Evolutionary conservation across 2,888 invertebrate genomes (phyloP), one percentile per base, ranked within the genome.

Genomic region (Meteorus colon): DNA sequence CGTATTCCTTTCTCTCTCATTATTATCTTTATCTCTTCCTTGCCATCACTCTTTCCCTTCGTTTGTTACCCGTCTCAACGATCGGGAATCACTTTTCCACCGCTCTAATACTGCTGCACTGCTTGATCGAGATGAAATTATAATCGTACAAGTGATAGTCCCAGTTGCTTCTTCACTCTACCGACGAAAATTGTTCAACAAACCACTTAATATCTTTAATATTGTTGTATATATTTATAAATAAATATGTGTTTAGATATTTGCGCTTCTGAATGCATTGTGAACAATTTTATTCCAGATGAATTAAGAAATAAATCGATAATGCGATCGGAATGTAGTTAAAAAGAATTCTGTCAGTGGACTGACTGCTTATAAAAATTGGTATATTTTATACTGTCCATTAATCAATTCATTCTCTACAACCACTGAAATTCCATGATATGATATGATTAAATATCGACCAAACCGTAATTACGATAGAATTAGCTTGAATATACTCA

Each of bases 21-120:
- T 65, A 41, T 77, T 73, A 41, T 76, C 72, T 48, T 73, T 71
- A 67, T 19, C 12, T 67, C 27, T 67, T 62, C 70, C 67, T 76
- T 34, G 14, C 71, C 63, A 60, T 78, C 75, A 78, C 75, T 70
- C 41, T 60, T 55, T 66, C 29, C 48, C 14, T 31, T 37, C 51
- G 51, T 67, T 48, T 65, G 45, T 51, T 31, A 48, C 55, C 55
- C 24, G 67, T 48, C 24, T 62, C 34, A 59, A 68, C 76, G 69
- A 76, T 73, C 62, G 68, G 73, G 75, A 77, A 74, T 79, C 76
- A 74, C 79, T 78, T 78, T 80, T 76, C 76, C 10, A 55, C 55
- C 55, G 55, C 19, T 55, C 19, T 55, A n/a, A 16, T 51, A 16
- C 51, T 6, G n/a, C 51, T 1, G 24, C 24, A 24, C 24, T 24